Evolutionary conservation across 2,113 vertebrate species (phyloP).

Genomic region (Phoenicopterus ruber): DNA sequence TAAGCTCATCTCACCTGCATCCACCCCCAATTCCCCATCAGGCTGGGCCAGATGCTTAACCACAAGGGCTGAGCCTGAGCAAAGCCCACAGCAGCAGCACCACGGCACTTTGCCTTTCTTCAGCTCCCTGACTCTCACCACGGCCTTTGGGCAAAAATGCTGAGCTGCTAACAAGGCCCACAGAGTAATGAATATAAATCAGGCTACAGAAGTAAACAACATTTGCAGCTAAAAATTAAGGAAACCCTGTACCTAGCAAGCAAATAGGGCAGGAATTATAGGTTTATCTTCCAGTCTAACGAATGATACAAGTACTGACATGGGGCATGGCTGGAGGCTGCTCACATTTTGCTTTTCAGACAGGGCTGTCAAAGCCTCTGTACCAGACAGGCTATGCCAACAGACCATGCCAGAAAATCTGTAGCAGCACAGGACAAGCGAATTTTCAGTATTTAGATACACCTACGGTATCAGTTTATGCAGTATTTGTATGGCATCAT

Average conservation of each 20-base stretch:
- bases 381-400: background rate
- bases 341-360: background rate
- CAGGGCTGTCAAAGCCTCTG: background rate
- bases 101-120: background rate
- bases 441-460: background rate
- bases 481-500: background rate
- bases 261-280: background rate
- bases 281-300: background rate
- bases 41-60: background rate
- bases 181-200: background rate
- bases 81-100: background rate
- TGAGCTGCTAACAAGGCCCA: background rate
- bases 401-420: background rate
- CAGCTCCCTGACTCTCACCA: background rate
- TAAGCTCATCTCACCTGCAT: background rate
- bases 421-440: background rate
- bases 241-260: background rate
- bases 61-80: background rate
- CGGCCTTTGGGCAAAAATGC: background rate
- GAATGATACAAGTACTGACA: background rate
- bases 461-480: background rate
- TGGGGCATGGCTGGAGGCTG: background rate
- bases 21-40: accelerated
- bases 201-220: background rate
- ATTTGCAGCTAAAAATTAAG: background rate